These are phyloP conservation scores for Vombatus ursinus DNA, from an alignment of 2,113 vertebrate species.

Conservation along the genomic window DNA sequence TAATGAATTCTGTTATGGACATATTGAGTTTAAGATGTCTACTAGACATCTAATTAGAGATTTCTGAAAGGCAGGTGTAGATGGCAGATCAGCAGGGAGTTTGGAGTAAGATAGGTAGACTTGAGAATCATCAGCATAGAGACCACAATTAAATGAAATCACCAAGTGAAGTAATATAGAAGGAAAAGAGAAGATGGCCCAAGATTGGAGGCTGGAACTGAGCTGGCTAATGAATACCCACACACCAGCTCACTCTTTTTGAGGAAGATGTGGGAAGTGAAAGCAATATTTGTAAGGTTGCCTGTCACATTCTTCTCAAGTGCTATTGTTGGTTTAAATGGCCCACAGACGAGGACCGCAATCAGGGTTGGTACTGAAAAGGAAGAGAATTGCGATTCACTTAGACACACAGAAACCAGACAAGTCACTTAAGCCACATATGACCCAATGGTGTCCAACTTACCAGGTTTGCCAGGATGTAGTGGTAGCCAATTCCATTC, in stretches of 20 bases:
- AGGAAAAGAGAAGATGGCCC: not conserved
- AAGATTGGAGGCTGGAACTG: not conserved
- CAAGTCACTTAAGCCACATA: not conserved
- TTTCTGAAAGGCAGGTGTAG: not conserved
- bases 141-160: not conserved
- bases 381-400: not conserved
- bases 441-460: constrained; percentile 72
- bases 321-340: not conserved
- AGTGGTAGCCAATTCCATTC: constrained; percentile 97
- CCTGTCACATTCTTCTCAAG: not conserved
- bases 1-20: not conserved
- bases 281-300: not conserved
- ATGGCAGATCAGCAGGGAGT: not conserved
- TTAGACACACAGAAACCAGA: not conserved
- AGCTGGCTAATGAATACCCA: not conserved
- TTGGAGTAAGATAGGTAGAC: not conserved
- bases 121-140: not conserved
- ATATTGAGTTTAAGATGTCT: not conserved
- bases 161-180: not conserved
- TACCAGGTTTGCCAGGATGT: constrained; percentile 98
- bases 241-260: not conserved
- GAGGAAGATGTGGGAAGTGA: not conserved
- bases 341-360: not conserved
- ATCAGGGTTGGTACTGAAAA: not conserved
- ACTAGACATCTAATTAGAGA: not conserved